Percentiles rank a stretch among this genome's conserved stretches.
These are phyloP conservation scores for Catagonus wagneri DNA, from an alignment of 2,113 vertebrate genomes.

Conservation along the genomic window DNA sequence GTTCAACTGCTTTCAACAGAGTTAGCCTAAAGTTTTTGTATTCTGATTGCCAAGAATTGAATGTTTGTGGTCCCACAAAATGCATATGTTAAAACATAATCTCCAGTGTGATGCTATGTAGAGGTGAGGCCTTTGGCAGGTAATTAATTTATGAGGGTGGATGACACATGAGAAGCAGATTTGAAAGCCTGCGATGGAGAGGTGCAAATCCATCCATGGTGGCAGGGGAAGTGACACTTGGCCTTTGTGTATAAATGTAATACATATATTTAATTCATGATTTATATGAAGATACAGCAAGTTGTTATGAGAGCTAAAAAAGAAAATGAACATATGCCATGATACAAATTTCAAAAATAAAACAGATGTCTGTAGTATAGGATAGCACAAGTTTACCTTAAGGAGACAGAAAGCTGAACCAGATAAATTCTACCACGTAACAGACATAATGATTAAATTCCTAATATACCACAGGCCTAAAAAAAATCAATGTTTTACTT, in stretches of 20 bases:
- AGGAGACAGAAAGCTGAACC: not conserved
- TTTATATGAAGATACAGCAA: not conserved
- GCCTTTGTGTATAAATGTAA: not conserved
- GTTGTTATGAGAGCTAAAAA: not conserved
- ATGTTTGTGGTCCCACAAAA: not conserved
- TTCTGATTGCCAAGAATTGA: not conserved
- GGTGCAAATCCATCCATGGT: not conserved
- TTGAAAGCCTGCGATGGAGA: not conserved
- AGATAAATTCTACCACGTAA: not conserved
- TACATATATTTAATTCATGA: not conserved
- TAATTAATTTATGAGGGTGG: not conserved
- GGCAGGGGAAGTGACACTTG: not conserved
- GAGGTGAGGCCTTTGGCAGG: not conserved
- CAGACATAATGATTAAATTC: constrained; percentile 4
- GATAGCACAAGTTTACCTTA: not conserved
- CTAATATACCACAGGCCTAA: not conserved
- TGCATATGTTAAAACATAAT: not conserved
- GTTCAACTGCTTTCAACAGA: not conserved
- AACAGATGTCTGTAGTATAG: not conserved
- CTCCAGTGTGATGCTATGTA: not conserved
- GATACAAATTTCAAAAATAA: not conserved
- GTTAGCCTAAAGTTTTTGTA: not conserved
- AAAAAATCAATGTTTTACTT: constrained; percentile 53
- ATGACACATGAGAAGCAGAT: not conserved
- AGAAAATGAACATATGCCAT: not conserved